These are phyloP conservation scores for Octonoba sinensis DNA, from an alignment of 2,888 invertebrate genomes.

Conservation along the genomic window DNA sequence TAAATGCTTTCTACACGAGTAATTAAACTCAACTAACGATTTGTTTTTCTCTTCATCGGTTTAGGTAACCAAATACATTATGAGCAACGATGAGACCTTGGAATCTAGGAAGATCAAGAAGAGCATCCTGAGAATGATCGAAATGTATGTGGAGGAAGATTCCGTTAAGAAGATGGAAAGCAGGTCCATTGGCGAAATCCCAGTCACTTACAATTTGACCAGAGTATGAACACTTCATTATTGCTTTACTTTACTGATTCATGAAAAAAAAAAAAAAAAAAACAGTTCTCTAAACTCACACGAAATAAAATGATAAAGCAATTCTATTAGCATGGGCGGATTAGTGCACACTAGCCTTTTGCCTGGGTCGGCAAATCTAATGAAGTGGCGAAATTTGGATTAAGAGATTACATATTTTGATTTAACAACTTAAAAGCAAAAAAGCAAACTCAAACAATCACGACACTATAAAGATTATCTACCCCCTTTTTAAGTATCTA, in stretches of 20 bases:
- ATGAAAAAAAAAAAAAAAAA: no score
- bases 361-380: no score
- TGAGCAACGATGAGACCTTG: constrained; percentile 8
- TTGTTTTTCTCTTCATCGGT: background rate
- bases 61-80: constrained; percentile 38
- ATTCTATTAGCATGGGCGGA: no score
- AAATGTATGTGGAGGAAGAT: constrained; percentile 16
- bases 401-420: background rate
- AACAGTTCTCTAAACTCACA: no score
- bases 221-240: constrained; percentile 10
- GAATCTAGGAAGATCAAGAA: constrained; percentile 40
- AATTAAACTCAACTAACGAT: background rate
- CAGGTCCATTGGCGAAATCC: background rate
- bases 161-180: background rate
- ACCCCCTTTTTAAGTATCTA: no score
- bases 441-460: no score
- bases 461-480: no score
- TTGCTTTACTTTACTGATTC: no score
- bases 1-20: no score
- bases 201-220: constrained; percentile 39
- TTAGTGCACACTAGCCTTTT: no score
- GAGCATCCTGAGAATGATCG: constrained; percentile 28
- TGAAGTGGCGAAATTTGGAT: background rate
- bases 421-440: no score
- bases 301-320: no score